A percentile compares a stretch with the other conserved stretches of the same genome.
Conservation (phyloP, 2,797 vertebrate species). For the Poeciliopsis turneri region DNA sequence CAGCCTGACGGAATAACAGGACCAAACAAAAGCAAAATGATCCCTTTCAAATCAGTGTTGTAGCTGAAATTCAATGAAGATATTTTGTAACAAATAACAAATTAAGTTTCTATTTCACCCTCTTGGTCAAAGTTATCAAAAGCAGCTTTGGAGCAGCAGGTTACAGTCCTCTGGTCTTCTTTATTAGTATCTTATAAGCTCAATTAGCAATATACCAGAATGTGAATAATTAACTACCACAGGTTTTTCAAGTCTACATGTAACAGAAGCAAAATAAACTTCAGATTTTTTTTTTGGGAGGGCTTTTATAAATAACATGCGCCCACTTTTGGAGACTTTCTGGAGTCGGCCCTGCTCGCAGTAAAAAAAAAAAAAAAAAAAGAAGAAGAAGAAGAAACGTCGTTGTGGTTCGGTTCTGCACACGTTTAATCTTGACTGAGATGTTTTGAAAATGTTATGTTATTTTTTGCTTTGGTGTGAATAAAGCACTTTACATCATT, state of each 20-base stretch:
- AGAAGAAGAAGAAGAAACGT: neutral
- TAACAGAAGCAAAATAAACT: neutral
- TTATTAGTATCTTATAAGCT: neutral
- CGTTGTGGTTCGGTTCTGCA: neutral
- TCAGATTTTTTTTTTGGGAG: neutral
- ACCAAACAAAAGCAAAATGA: neutral
- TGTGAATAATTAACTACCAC: neutral
- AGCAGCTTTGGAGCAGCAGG: neutral
- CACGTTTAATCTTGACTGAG: constrained; percentile 2
- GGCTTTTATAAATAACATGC: neutral
- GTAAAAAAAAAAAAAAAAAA: too few relatives aligned
- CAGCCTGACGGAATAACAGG: neutral
- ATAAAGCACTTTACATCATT: neutral
- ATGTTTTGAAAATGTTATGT: neutral
- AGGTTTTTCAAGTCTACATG: neutral
- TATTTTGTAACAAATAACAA: neutral
- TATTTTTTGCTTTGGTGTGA: neutral
- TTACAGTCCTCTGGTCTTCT: neutral
- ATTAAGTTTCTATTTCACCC: neutral
- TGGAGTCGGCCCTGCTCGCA: neutral
- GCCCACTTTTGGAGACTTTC: neutral
- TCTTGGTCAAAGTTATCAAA: neutral
- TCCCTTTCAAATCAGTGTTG: neutral
- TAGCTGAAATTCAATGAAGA: neutral
- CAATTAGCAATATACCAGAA: neutral